Percentiles rank a stretch among this genome's conserved stretches.
Conservation (phyloP, 2,797 vertebrate genomes). For the Peromyscus melanophrys region DNA sequence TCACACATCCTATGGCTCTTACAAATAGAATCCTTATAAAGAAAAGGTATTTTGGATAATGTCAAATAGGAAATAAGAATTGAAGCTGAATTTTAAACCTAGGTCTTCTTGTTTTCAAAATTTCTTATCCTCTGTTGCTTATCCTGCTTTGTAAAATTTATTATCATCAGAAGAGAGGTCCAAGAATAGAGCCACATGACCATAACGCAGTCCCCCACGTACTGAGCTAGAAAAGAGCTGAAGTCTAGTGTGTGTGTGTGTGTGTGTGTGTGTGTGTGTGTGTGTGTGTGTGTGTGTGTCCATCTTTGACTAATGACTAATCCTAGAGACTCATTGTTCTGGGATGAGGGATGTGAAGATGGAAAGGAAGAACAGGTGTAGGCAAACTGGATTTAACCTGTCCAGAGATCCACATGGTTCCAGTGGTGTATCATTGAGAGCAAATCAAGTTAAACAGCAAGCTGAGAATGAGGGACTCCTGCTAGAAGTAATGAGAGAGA, state of each 20-base stretch:
- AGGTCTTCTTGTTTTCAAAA: background rate
- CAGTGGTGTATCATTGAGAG: background rate
- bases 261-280: background rate
- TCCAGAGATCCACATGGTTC: background rate
- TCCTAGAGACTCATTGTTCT: background rate
- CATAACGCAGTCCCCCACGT: background rate
- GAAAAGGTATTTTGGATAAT: constrained; percentile 27
- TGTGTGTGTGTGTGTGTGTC: background rate
- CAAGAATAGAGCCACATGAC: background rate
- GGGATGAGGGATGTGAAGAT: background rate
- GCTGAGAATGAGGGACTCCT: background rate
- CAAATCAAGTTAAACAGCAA: background rate
- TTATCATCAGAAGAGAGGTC: background rate
- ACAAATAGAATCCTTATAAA: constrained; percentile 14
- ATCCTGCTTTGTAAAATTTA: background rate
- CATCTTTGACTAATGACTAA: background rate
- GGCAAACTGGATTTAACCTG: background rate
- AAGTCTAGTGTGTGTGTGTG: background rate
- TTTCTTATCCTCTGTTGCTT: background rate
- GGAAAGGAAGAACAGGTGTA: background rate
- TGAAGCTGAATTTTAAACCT: constrained; percentile 52
- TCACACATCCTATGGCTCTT: background rate
- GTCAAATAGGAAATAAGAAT: background rate
- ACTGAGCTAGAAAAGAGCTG: background rate
- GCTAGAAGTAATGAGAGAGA: background rate